Base-by-base conservation (phyloP, 2,797 vertebrate genomes). In the Sebastes diaconus region DNA sequence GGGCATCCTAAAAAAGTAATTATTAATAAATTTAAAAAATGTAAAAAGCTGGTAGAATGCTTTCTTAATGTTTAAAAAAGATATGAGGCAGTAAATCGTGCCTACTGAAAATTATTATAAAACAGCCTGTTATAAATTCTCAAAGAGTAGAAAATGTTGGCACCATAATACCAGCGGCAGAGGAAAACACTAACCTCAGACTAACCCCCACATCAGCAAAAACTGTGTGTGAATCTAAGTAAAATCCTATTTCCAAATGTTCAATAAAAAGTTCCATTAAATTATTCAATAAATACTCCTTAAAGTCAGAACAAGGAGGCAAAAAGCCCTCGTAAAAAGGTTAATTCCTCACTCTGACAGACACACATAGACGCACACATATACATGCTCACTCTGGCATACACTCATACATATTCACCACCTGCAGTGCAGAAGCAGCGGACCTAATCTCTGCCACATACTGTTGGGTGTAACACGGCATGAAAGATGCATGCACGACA, bases 401-500 rank as follows among this genome's bases (percentile, higher is more conserved):
- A 3, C 60, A 58, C 52, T 75, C 79, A 86, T 84, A 75, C 82
- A 88, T 84, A 84, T 83, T 83, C 67, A 83, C 61, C 79, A 74
- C 22, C 79, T 59, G 69, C 73, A 67, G 80, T 27, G 50, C 34
- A 36, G 75, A 68, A 16, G 76, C 76, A 55, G 55, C 12, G 5
- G 71, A 76, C 75, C 72, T 75, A 57, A 78, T 81, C 80, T 70
- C 46, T 70, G 42, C 74, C 76, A 72, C 84, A 73, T 63, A 67
- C 61, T 50, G 76, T n/a, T 24, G 61, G n/a, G 32, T 60, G 63
- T 39, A 81, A 68, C 85, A n/a, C 8, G 4, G 18, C 83, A 84
- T 86, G 76, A 78, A 83, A 86, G 84, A 86, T 88, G 81, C 84
- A 84, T 83, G 77, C 60, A 8, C 5, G 29, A 65, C 84, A 86